Evolutionary conservation across 2,113 vertebrate genomes (phyloP).

Genomic region (Entelurus aequoreus): DNA sequence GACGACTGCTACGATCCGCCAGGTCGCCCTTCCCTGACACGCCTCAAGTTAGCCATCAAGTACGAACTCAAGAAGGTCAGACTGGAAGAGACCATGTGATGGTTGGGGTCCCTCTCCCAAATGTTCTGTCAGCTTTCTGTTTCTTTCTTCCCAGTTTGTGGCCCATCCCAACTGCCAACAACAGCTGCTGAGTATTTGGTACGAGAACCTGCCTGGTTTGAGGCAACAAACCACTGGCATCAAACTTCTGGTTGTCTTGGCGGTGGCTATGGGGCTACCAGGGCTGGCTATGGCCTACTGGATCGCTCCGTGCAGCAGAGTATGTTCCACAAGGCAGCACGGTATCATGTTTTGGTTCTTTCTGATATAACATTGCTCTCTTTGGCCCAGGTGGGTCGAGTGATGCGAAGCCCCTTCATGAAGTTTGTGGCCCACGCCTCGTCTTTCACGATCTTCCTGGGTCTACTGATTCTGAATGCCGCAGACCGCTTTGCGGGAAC

Average conservation of each 20-base stretch:
- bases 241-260: conserved; percentile 91
- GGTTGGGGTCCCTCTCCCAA: neutral
- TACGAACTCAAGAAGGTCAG: conserved; percentile 97
- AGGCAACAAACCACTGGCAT: conserved; percentile 90
- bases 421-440: conserved; percentile 98
- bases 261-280: conserved; percentile 84
- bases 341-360: neutral
- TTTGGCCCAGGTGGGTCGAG: conserved; percentile 81
- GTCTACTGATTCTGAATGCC: conserved; percentile 92
- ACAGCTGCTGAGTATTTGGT: conserved; percentile 97
- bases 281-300: conserved; percentile 88
- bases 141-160: conserved; percentile 80
- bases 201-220: conserved; percentile 89
- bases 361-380: conserved; percentile 4
- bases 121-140: neutral
- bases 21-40: conserved; percentile 82
- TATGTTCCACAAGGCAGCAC: conserved; percentile 36
- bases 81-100: neutral
- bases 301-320: conserved; percentile 95
- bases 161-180: conserved; percentile 98
- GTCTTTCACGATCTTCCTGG: conserved; percentile 96
- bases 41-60: conserved; percentile 95
- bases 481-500: conserved; percentile 94
- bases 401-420: conserved; percentile 96
- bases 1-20: conserved; percentile 67